Evolutionary conservation across 2,888 invertebrate species (phyloP).

Genomic region (Hanleya hanleyi): DNA sequence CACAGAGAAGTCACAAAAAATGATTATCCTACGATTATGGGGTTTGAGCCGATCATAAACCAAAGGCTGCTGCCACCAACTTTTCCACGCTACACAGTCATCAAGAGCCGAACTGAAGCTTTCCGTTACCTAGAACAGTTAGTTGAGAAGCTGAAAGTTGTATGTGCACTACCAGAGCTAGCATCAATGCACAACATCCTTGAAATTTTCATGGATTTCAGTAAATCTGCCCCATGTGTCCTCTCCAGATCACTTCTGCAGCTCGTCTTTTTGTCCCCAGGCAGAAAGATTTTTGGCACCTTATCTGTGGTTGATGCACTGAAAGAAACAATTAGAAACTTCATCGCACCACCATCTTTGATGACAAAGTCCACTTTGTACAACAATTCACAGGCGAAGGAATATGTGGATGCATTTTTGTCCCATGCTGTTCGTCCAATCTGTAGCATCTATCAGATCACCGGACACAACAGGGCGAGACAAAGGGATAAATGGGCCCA

Average conservation of each 20-base stretch:
- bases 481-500: slow-evolving; percentile 95
- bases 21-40: slow-evolving; percentile 77
- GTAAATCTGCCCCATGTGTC: slow-evolving; percentile 90
- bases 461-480: slow-evolving; percentile 95
- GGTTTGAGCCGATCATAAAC: slow-evolving; percentile 97
- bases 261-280: slow-evolving; percentile 69
- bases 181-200: slow-evolving; percentile 63
- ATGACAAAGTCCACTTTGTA: slow-evolving; percentile 80
- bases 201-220: slow-evolving; percentile 96
- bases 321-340: slow-evolving; percentile 87
- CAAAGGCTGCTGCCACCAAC: slow-evolving; percentile 97
- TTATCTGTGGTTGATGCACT: slow-evolving; percentile 85
- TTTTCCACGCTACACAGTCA: slow-evolving; percentile 96
- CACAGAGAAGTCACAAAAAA: slow-evolving; percentile 62
- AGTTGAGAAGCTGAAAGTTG: slow-evolving; percentile 78
- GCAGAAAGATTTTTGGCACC: slow-evolving; percentile 76
- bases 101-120: slow-evolving; percentile 80
- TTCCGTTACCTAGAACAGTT: slow-evolving; percentile 87
- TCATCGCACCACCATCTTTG: slow-evolving; percentile 93
- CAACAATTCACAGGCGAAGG: slow-evolving; percentile 85
- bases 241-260: slow-evolving; percentile 91
- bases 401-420: slow-evolving; percentile 91
- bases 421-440: slow-evolving; percentile 90
- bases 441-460: slow-evolving; percentile 85
- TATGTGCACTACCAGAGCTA: slow-evolving; percentile 62